These are phyloP conservation scores for Eretmocerus hayati DNA, from an alignment of 2,888 invertebrate species.

Conservation along the genomic window DNA sequence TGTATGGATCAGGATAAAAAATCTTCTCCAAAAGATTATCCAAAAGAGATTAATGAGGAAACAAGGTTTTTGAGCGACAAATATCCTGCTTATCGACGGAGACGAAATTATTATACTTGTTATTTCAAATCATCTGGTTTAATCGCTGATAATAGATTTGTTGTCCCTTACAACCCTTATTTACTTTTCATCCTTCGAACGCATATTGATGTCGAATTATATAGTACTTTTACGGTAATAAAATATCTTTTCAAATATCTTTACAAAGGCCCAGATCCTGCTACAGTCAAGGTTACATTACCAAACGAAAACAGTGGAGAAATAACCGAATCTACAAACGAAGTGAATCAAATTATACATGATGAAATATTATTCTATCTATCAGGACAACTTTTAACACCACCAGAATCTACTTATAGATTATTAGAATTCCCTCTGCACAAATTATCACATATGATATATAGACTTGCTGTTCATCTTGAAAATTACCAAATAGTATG, in stretches of 20 bases:
- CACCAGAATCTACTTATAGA: background rate
- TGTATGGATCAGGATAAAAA: conserved; percentile 4
- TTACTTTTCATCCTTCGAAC: background rate
- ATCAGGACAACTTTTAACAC: background rate
- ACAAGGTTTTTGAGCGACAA: background rate
- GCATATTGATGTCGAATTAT: conserved; percentile 8
- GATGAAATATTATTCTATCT: conserved; percentile 2
- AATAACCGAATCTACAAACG: too few species aligned
- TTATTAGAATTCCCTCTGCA: background rate
- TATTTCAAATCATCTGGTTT: background rate
- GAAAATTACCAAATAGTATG: background rate
- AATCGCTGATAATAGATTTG: conserved; percentile 3
- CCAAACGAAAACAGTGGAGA: background rate
- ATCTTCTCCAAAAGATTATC: background rate
- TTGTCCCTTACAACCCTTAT: background rate
- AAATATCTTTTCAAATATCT: conserved; percentile 9
- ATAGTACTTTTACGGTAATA: background rate
- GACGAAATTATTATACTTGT: conserved; percentile 1
- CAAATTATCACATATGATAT: background rate
- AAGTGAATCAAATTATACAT: too few species aligned
- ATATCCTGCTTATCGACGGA: conserved; percentile 8
- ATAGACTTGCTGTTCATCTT: background rate
- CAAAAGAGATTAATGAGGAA: background rate
- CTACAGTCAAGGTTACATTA: background rate
- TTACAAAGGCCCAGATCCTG: conserved; percentile 6